phyloP scores from a whole-genome alignment of 2,888 invertebrate genomes.

The Endomychus coccineus region DNA sequence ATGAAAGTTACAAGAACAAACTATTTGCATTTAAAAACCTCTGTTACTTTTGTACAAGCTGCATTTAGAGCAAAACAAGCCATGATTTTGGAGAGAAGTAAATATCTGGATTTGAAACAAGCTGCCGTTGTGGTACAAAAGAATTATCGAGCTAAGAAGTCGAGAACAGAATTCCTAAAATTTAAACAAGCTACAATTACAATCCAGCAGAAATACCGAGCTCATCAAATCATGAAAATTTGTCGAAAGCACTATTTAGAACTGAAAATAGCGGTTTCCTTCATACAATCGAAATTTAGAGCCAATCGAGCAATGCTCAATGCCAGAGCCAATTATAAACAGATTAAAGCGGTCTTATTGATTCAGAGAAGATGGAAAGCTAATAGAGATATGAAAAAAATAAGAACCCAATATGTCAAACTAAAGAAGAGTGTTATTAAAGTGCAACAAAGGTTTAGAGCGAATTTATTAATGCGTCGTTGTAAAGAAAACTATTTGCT shows the following conservation, averaged over 20 bases:
- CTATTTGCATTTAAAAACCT: too few relatives aligned
- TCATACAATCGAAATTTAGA: constrained; percentile 35
- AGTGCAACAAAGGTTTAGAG: constrained; percentile 44
- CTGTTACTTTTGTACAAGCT: too few relatives aligned
- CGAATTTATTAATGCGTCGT: constrained; percentile 26
- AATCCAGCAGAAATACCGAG: constrained; percentile 27
- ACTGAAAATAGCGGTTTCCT: constrained; percentile 34
- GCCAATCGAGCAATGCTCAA: too few relatives aligned
- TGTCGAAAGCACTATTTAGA: constrained; percentile 13
- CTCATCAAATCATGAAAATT: constrained; percentile 21
- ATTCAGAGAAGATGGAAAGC: too few relatives aligned
- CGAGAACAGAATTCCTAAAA: too few relatives aligned
- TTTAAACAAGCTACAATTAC: too few relatives aligned
- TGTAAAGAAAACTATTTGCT: constrained; percentile 26
- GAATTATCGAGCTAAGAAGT: constrained; percentile 37
- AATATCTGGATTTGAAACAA: constrained; percentile 37
- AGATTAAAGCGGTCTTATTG: too few relatives aligned
- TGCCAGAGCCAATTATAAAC: too few relatives aligned
- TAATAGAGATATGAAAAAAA: constrained; percentile 36
- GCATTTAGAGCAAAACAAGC: constrained; percentile 33
- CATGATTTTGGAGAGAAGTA: constrained; percentile 38
- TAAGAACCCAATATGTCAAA: constrained; percentile 38
- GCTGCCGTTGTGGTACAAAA: constrained; percentile 45
- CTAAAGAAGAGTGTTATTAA: constrained; percentile 38
- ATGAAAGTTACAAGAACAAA: too few relatives aligned